Conservation (phyloP, 2,113 vertebrate species). For the Gallinago paraguaiae region DNA sequence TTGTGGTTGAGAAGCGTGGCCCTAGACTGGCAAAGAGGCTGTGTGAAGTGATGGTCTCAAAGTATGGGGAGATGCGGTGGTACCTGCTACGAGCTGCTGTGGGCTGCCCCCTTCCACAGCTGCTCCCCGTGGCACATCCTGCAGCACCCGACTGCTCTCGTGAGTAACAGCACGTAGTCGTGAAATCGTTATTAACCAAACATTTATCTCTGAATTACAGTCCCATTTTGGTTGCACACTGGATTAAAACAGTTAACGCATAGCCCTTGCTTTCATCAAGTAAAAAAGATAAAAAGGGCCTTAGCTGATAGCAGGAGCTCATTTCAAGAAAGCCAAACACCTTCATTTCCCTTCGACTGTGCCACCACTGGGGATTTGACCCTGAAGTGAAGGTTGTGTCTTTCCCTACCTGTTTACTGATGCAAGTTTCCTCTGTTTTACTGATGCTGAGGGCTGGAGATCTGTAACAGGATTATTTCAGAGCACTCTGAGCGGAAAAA, state of each 20-base stretch:
- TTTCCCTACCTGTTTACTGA: neutral
- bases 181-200: neutral
- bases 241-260: neutral
- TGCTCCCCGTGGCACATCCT: neutral
- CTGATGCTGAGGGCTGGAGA: neutral
- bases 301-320: neutral
- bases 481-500: neutral
- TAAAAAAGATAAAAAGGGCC: neutral
- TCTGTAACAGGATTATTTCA: slow-evolving; percentile 34
- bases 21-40: neutral
- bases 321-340: neutral
- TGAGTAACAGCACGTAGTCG: neutral
- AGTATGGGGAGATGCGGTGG: neutral
- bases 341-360: neutral
- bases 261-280: neutral
- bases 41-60: neutral
- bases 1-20: neutral
- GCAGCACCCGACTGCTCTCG: neutral
- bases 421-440: slow-evolving; percentile 15
- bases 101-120: neutral
- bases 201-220: neutral
- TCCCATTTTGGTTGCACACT: neutral
- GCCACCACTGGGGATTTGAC: slow-evolving; percentile 12
- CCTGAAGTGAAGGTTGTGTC: neutral
- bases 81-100: fast-evolving